Evolutionary conservation across 2,797 vertebrate species (phyloP).

Genomic region (Alauda arvensis): DNA sequence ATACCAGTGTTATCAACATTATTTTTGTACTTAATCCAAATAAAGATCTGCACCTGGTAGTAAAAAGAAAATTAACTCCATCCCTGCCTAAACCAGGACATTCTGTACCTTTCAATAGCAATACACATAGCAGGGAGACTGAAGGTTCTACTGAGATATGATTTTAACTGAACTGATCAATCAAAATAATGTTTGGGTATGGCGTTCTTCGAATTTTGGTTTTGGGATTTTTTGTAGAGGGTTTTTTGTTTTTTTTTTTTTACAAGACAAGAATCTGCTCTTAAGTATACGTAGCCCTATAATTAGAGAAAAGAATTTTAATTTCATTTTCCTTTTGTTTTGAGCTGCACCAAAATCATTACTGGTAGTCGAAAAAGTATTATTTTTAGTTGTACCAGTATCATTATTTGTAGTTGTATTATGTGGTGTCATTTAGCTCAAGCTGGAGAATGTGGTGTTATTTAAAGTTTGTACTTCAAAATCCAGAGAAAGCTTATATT

Average conservation of each 20-base stretch:
- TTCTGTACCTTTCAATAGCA: not conserved
- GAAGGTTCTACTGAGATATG: not conserved
- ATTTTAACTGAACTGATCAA: not conserved
- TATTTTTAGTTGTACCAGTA: not conserved
- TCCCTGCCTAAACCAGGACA: not conserved
- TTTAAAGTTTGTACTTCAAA: not conserved
- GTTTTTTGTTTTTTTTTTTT: accelerated
- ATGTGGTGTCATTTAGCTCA: not conserved
- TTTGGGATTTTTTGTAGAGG: not conserved
- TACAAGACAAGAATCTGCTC: not conserved
- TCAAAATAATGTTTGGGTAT: not conserved
- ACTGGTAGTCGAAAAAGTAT: not conserved
- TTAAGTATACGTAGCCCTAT: not conserved
- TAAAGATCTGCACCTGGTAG: not conserved
- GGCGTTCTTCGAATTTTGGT: accelerated
- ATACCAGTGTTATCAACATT: not conserved
- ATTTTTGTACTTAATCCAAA: not conserved
- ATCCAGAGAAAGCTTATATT: not conserved
- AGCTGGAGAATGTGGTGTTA: not conserved
- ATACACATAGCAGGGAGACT: not conserved
- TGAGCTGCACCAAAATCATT: not conserved
- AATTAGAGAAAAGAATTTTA: not conserved
- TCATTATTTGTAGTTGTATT: not conserved
- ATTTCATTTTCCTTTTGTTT: not conserved
- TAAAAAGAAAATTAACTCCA: not conserved